Conservation (phyloP, 2,888 invertebrate genomes). For the Agrotis ipsilon region DNA sequence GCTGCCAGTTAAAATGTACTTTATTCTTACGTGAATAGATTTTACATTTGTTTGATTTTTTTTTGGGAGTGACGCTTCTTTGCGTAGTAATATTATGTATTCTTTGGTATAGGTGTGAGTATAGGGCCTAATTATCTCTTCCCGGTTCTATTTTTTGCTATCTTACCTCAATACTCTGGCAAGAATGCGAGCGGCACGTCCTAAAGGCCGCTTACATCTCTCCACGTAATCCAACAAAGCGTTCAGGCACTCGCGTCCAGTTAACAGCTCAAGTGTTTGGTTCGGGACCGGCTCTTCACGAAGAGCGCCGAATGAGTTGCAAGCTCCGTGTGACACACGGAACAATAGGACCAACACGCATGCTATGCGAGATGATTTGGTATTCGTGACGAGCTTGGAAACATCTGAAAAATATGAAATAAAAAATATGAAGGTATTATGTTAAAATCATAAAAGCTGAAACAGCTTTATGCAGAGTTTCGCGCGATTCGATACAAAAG, state of each 20-base stretch:
- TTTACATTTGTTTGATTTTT: too few relatives aligned
- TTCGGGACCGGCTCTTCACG: constrained; percentile 78
- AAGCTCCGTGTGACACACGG: constrained; percentile 83
- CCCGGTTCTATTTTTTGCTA: too few relatives aligned
- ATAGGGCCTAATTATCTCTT: too few relatives aligned
- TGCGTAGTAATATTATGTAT: too few relatives aligned
- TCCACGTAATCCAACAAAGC: constrained; percentile 88
- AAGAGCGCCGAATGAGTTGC: constrained; percentile 70
- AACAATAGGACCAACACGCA: constrained; percentile 85
- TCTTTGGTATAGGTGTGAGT: too few relatives aligned
- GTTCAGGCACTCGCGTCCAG: constrained; percentile 82
- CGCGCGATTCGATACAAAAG: too few relatives aligned
- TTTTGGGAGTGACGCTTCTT: too few relatives aligned
- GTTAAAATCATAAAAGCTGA: too few relatives aligned
- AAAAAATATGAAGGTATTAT: too few relatives aligned
- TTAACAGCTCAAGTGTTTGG: constrained; percentile 80
- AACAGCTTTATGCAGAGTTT: too few relatives aligned
- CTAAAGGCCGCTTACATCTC: constrained; percentile 84
- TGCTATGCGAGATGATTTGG: constrained; percentile 81
- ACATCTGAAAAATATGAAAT: constrained; percentile 67
- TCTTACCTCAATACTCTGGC: constrained; percentile 89
- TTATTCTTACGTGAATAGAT: too few relatives aligned
- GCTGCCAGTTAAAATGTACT: too few relatives aligned
- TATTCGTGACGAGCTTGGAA: constrained; percentile 69
- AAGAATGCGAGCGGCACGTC: constrained; percentile 89